These are phyloP conservation scores for Trichopria drosophilae DNA, from an alignment of 2,888 invertebrate species.

Conservation along the genomic window DNA sequence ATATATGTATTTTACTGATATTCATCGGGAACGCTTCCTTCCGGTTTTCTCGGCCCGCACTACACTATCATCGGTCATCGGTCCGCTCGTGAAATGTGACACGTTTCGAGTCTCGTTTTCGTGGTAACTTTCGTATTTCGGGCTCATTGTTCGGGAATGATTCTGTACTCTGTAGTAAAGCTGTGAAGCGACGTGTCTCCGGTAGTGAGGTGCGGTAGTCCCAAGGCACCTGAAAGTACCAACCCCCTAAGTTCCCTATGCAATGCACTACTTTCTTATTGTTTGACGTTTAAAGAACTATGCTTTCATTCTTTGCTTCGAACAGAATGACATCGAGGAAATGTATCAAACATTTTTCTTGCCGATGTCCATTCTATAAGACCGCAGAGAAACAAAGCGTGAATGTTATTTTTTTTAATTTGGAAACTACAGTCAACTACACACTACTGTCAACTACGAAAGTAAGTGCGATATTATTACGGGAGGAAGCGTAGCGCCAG, in stretches of 20 bases:
- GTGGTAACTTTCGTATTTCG: constrained; percentile 30
- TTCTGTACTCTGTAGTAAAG: constrained; percentile 54
- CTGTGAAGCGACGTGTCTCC: constrained; percentile 51
- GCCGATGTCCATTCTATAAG: no score
- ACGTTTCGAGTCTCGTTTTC: constrained; percentile 30
- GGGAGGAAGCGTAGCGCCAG: constrained; percentile 37
- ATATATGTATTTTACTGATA: no score
- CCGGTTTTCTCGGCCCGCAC: constrained; percentile 21
- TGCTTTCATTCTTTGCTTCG: constrained; percentile 10
- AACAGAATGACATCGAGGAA: no score
- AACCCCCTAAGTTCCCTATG: constrained; percentile 49
- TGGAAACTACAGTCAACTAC: constrained; percentile 35
- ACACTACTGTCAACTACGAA: constrained; percentile 36
- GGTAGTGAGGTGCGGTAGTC: constrained; percentile 50
- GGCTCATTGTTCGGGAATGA: constrained; percentile 54
- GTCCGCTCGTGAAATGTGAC: constrained; percentile 28
- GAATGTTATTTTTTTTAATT: constrained; percentile 15
- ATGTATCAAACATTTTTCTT: no score
- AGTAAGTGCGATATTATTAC: constrained; percentile 36
- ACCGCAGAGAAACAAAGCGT: constrained; percentile 16
- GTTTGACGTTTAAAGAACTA: constrained; percentile 12
- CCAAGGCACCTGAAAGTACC: constrained; percentile 54
- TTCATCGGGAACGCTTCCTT: constrained; percentile 25
- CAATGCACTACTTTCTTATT: constrained; percentile 19
- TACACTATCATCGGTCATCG: constrained; percentile 30